A percentile compares a stretch with the other conserved stretches of the same genome.
phyloP scores from a whole-genome alignment of 1,140 invertebrate species.

The Philaenus spumarius region DNA sequence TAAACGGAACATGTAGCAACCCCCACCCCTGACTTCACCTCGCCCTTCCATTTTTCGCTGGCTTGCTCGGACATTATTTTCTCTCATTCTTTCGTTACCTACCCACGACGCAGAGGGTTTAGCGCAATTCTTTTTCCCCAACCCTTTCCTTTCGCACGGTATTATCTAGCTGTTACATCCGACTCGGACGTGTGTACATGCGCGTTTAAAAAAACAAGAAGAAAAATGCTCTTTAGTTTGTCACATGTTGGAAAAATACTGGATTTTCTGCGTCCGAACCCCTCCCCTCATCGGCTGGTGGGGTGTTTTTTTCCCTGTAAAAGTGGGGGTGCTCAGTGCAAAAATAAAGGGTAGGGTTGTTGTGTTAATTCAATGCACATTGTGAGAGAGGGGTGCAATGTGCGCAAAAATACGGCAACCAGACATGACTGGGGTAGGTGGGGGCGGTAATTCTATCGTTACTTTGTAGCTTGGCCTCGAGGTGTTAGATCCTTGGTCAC shows the following conservation, averaged over 20 bases:
- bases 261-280: neutral
- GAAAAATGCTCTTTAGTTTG: constrained; percentile 4
- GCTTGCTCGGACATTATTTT: constrained; percentile 8
- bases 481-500: too few species aligned
- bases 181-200: neutral
- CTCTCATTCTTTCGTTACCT: constrained; percentile 15
- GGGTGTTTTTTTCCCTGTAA: constrained; percentile 11
- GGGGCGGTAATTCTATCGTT: too few species aligned
- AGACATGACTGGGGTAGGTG: neutral
- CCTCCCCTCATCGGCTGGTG: constrained; percentile 1
- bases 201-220: neutral
- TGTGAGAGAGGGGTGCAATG: constrained; percentile 3
- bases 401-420: constrained; percentile 7
- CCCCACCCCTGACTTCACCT: constrained; percentile 7
- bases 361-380: constrained; percentile 15
- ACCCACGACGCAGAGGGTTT: constrained; percentile 1
- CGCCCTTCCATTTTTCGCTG: constrained; percentile 10
- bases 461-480: too few species aligned
- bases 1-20: neutral
- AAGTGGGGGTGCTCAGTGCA: constrained; percentile 9
- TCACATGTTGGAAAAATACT: neutral
- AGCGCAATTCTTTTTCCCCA: constrained; percentile 12
- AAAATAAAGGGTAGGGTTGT: constrained; percentile 12
- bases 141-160: neutral
- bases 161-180: neutral